phyloP scores from a whole-genome alignment of 2,888 invertebrate genomes.

The Epirrita christyi region DNA sequence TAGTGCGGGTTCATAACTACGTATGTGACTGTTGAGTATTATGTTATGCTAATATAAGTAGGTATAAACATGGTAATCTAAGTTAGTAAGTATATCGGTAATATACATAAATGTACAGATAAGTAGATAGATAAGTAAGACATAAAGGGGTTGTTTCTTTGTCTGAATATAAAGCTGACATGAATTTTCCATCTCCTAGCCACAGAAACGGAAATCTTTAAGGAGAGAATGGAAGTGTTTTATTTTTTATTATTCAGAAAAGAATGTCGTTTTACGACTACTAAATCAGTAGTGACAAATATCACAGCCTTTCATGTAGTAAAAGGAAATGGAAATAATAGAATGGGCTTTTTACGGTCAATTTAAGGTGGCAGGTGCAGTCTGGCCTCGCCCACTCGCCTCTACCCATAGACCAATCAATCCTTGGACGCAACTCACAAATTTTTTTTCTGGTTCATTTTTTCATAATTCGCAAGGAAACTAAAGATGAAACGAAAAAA shows the following conservation, averaged over 20 bases:
- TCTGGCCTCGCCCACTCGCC: constrained; percentile 17
- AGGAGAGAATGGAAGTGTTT: constrained; percentile 8
- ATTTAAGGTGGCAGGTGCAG: constrained; percentile 36
- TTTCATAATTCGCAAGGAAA: too few species aligned
- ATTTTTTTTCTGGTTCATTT: too few species aligned
- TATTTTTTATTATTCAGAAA: constrained; percentile 15
- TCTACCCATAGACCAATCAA: background rate
- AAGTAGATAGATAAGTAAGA: constrained; percentile 3
- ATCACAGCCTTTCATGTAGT: constrained; percentile 19
- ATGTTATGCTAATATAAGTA: too few species aligned
- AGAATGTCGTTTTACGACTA: constrained; percentile 19
- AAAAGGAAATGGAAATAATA: constrained; percentile 29
- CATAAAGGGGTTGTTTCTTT: constrained; percentile 4
- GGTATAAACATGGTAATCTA: too few species aligned
- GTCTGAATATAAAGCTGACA: constrained; percentile 32
- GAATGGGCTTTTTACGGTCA: constrained; percentile 33
- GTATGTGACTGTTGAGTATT: too few species aligned
- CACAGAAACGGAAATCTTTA: constrained; percentile 12
- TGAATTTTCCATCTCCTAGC: constrained; percentile 31
- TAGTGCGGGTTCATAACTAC: too few species aligned
- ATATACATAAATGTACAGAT: background rate
- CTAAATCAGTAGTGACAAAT: constrained; percentile 21
- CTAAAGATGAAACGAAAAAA: too few species aligned
- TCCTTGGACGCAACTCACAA: background rate
- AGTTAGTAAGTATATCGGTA: too few species aligned